Evolutionary conservation across 2,797 vertebrate genomes (phyloP).

Genomic region (Hafferia zeledoni): DNA sequence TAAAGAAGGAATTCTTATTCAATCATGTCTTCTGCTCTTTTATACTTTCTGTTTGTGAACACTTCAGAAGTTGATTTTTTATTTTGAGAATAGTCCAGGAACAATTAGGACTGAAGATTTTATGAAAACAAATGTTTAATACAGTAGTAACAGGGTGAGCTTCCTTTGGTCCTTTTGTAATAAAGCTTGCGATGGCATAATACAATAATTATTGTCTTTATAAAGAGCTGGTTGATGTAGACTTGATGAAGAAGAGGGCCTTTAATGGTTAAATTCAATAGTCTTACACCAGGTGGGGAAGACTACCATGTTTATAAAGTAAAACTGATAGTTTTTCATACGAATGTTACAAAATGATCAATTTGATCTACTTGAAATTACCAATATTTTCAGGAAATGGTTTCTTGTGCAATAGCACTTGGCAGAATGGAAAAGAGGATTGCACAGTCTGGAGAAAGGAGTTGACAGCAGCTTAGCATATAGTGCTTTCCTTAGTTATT

Average conservation of each 20-base stretch:
- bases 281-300: background rate
- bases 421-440: background rate
- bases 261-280: background rate
- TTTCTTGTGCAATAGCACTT: constrained; percentile 28
- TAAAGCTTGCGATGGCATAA: background rate
- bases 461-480: background rate
- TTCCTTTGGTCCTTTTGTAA: background rate
- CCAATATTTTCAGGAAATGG: background rate
- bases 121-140: background rate
- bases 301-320: background rate
- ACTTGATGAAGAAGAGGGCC: background rate
- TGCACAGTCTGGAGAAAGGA: background rate
- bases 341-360: background rate
- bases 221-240: background rate
- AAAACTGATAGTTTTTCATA: background rate
- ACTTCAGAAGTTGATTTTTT: background rate
- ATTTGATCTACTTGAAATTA: background rate
- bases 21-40: background rate
- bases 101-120: background rate
- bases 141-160: background rate
- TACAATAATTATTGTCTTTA: background rate
- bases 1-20: background rate
- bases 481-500: background rate
- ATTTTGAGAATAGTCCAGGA: background rate
- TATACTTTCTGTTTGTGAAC: background rate